Base-by-base conservation (phyloP, 2,797 vertebrate species). In the Pagetopsis macropterus region DNA sequence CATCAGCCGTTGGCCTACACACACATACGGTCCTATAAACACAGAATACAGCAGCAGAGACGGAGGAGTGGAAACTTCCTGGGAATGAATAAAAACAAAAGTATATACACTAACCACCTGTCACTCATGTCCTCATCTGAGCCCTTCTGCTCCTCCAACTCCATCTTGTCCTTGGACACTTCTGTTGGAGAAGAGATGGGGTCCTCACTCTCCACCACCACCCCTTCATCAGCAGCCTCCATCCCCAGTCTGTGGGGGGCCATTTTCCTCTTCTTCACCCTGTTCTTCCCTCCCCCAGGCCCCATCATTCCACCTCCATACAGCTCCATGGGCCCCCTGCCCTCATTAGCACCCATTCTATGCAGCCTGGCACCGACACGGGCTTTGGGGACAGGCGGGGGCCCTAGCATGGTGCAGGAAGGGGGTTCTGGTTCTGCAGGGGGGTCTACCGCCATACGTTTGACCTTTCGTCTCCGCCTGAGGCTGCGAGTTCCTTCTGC, bases 61-160 rank as follows among this genome's bases (percentile, higher is more conserved):
- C 1, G 43, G 19, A 68, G 11, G 15, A 64, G 17, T 9, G 45
- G 41, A 48, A 70, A 63, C 21, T 1, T 27, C 27, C 40, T 63
- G 16, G 21, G 40, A 8, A 68, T 40, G 33, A 12, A 40, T 75
- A 66, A 65, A 27, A 63, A 52, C 6, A 80, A 76, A 80, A 76
- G 71, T 65, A 45, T 83, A 89, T 93, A 91, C 92, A 94, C 93
- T 92, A 94, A 93, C 94, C 95, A 99, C 97, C 98, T 99, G 97
- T 99, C 98, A 87, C 97, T 99, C 98, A 99, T 99, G 90, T 99
- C 97, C 87, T 99, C 98, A 87, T 99, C 98, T 1, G 96, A 98
- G 67, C 94, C 96, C 84, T 99, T 99, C 78, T 97, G 97, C 76
- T 99, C 97, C 82, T 98, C 97, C 80, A 94, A 95, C 40, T 99